phyloP scores from a whole-genome alignment of 2,797 vertebrate species.

The Phataginus tricuspis region DNA sequence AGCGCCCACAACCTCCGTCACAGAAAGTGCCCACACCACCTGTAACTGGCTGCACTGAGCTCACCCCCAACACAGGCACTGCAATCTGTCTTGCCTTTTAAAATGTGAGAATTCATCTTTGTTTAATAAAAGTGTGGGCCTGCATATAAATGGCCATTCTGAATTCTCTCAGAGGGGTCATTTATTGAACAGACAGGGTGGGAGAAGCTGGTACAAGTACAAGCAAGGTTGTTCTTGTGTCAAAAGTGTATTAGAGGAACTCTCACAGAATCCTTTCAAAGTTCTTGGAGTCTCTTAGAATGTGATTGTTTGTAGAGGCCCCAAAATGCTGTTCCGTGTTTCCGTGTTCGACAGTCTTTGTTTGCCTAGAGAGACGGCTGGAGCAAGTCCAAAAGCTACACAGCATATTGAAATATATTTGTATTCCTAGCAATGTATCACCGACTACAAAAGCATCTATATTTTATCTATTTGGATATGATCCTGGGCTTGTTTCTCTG shows the following conservation, averaged over 20 bases:
- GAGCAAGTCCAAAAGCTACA: neutral
- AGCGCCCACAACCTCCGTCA: neutral
- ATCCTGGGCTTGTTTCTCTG: neutral
- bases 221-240: neutral
- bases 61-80: neutral
- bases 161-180: neutral
- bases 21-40: no score
- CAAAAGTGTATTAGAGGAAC: neutral
- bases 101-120: slow-evolving; percentile 21
- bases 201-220: neutral
- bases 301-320: neutral
- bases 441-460: neutral
- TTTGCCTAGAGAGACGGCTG: neutral
- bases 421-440: slow-evolving; percentile 2
- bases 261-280: neutral
- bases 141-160: slow-evolving; percentile 45
- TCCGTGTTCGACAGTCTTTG: neutral
- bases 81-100: neutral
- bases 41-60: neutral
- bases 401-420: neutral
- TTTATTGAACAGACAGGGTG: neutral
- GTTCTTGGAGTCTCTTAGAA: neutral
- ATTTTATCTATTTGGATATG: neutral
- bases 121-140: slow-evolving; percentile 48
- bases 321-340: neutral